Evolutionary conservation across 2,888 invertebrate genomes (phyloP), one percentile per base, ranked within the genome.

Genomic region (Drosophila robusta): DNA sequence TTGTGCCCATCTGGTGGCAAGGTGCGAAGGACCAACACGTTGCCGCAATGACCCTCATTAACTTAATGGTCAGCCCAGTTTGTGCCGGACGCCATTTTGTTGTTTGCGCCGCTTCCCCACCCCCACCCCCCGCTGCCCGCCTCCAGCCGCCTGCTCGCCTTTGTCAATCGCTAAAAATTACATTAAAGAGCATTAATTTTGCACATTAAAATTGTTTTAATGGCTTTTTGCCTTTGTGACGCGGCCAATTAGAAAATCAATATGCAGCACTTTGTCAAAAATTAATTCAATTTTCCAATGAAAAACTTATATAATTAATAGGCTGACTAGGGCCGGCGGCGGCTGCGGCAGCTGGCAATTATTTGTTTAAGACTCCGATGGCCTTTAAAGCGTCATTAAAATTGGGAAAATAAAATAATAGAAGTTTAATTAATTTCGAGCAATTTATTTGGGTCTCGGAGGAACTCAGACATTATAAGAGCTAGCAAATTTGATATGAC

Each of bases 21-120:
- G 84, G 84, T 84, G 84, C 57, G 70, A 84, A 87, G 79, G 62
- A 66, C 63, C 80, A 84, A 78, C 86, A 79, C 81, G 80, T 67
- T 75, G 73, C 70, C 75, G 36, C 81, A 86, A 83, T 84, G 87
- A 84, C 84, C 84, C 87, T 87, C 84, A 87, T 84, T 84, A 87
- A 79, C 69, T 84, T 86, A 86, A 84, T 84, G 87, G 77, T 83
- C 78, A 82, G 70, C 46, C 74, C 58, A 78, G 63, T 67, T 76
- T 69, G 52, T 52, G 50, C 34, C 47, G 41, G 45, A 46, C 64
- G 70, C 70, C 63, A 65, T 65, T 76, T 77, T 70, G 69, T 63
- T 70, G 45, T 58, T 54, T 50, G 11, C 14, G 16, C 22, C 32
- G 18, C 39, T 38, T 47, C 50, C 41, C 9, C 3, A 12, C 9